Base-by-base conservation (phyloP, 1,140 invertebrate species). In the Potamilus streckersoni region DNA sequence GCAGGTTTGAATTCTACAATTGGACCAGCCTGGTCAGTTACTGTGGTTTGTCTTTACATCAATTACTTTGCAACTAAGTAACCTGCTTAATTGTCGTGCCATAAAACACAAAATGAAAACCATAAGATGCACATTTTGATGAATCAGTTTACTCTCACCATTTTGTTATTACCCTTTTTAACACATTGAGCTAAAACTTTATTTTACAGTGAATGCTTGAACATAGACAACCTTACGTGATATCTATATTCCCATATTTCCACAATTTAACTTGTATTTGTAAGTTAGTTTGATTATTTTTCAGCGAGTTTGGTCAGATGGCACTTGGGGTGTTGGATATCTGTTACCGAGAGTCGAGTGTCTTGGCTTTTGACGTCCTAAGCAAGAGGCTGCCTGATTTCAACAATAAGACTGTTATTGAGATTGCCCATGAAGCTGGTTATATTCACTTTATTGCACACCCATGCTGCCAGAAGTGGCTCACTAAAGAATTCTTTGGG, bases 381-480 rank as follows among this genome's bases (percentile, higher is more conserved):
- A 85, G 83, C 73, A 83, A 88, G 58, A 81, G 83, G 58, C 83
- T 88, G 58, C 84, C 88, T 16, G 90, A 90, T 68, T 91, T 89
- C 83, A 87, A 88, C 72, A 84, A 88, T 73, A 88, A 86, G 59
- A 84, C 85, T 3, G 75, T 82, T 11, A 83, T 89, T 20, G 85
- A 89, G 64, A 83, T 89, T 19, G 86, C 88, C 23, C 80, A 87
- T 69, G 83, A 87, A 65, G 82, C 86, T 14, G 82, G 83, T 65
- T 87, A 88, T 73, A 82, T 83, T 19, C 82, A 83, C 64, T 91
- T 91, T 78, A 85, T 91, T 16, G 90, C 90, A 17, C 90, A 91
- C 80, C 86, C 89, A 15, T 90, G 89, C 70, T 91, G 90, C 82
- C 90, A 91, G 82, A 89, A 89, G 78, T 91, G 89, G 87, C 80